A percentile compares a stretch with the other conserved stretches of the same genome.
phyloP scores from a whole-genome alignment of 2,797 vertebrate genomes.

The Trachops cirrhosus region DNA sequence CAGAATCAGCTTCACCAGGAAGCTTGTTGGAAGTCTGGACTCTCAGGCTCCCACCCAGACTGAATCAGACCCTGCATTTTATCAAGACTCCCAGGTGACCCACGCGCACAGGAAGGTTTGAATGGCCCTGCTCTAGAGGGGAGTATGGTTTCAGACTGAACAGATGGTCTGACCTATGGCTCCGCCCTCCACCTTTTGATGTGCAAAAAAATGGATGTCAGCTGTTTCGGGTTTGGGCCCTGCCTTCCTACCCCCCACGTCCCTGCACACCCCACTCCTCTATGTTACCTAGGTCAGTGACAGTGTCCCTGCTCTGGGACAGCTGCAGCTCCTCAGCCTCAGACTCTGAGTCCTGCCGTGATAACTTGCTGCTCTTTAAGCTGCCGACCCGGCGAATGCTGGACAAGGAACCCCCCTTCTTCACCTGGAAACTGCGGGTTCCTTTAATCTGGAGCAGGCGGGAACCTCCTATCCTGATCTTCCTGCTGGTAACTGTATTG shows the following conservation, averaged over 20 bases:
- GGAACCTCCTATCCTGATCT: constrained; percentile 97
- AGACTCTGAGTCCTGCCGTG: constrained; percentile 98
- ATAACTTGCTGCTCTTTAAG: constrained; percentile 99
- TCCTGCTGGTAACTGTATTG: constrained; percentile 92
- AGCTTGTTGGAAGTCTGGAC: background rate
- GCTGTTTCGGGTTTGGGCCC: constrained; percentile 65
- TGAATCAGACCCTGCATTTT: background rate
- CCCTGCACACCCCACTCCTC: constrained; percentile 83
- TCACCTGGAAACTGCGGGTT: constrained; percentile 97
- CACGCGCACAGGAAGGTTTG: fast-evolving
- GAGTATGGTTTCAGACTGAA: background rate
- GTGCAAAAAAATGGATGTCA: constrained; percentile 61
- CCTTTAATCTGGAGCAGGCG: constrained; percentile 99
- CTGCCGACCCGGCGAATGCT: constrained; percentile 97
- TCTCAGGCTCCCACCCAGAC: background rate
- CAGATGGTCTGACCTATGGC: background rate
- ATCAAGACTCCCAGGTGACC: background rate
- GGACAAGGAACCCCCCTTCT: constrained; percentile 98
- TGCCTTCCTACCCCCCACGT: constrained; percentile 80
- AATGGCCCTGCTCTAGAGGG: background rate
- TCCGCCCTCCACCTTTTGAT: background rate
- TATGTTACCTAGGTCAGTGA: constrained; percentile 96
- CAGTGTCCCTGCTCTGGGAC: constrained; percentile 98
- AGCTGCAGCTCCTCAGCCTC: constrained; percentile 98
- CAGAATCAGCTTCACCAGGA: background rate